These are phyloP conservation scores for Alectura lathami DNA, from an alignment of 2,113 vertebrate genomes.

Conservation along the genomic window DNA sequence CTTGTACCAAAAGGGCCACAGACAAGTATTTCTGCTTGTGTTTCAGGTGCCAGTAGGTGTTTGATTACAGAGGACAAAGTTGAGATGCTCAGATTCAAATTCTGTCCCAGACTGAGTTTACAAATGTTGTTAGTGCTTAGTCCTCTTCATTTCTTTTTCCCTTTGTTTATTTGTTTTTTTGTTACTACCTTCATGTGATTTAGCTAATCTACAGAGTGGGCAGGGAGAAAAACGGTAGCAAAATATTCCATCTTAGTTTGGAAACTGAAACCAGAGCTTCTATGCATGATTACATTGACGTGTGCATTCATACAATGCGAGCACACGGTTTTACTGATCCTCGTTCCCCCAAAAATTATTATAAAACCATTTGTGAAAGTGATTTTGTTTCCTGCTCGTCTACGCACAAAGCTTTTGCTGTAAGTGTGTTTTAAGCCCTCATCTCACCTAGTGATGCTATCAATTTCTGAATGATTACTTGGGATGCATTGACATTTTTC, in stretches of 20 bases:
- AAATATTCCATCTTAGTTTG: not conserved
- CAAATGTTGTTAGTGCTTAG: not conserved
- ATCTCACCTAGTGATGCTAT: not conserved
- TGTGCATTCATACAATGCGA: not conserved
- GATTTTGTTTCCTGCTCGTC: not conserved
- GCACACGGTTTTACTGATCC: not conserved
- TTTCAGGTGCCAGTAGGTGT: not conserved
- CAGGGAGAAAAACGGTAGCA: not conserved
- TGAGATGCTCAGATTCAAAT: not conserved
- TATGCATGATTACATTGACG: not conserved
- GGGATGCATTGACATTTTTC: not conserved
- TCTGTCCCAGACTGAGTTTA: not conserved
- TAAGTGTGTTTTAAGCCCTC: not conserved
- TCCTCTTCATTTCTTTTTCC: not conserved
- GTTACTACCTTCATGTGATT: not conserved
- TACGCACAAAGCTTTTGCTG: not conserved
- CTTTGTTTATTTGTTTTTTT: not conserved
- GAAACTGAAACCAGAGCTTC: not conserved
- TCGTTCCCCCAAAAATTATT: not conserved
- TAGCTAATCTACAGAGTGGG: not conserved
- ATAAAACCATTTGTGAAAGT: not conserved
- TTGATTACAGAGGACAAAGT: not conserved
- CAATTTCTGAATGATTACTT: not conserved
- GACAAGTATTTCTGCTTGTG: not conserved
- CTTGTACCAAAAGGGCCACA: fast-evolving